These are phyloP conservation scores for Borostomias antarcticus DNA, from an alignment of 2,797 vertebrate species.

Conservation along the genomic window DNA sequence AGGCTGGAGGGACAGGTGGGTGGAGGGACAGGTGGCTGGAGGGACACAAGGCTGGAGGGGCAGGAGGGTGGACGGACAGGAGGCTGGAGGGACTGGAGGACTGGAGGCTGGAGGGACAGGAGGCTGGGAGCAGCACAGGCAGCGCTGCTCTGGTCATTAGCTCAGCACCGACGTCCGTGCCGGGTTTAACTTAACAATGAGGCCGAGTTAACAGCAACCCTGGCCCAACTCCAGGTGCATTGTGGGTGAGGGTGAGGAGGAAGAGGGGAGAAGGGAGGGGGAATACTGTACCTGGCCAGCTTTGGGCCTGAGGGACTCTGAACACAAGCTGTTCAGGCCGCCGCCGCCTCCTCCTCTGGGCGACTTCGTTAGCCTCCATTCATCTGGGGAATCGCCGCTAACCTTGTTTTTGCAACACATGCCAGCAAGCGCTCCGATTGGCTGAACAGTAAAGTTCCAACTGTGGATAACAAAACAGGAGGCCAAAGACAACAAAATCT, in stretches of 20 bases:
- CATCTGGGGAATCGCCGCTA: neutral
- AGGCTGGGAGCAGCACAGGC: constrained; percentile 76
- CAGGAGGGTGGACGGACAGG: constrained; percentile 75
- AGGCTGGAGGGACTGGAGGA: too few species aligned
- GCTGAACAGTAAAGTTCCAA: neutral
- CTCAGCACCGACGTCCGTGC: constrained; percentile 72
- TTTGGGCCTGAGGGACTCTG: constrained; percentile 47
- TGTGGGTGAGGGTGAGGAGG: constrained; percentile 54
- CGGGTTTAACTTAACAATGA: constrained; percentile 82
- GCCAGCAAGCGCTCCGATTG: neutral
- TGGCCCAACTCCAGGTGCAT: constrained; percentile 77
- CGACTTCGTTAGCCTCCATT: neutral
- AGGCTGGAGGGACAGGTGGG: too few species aligned
- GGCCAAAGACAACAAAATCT: constrained; percentile 12
- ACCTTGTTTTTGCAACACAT: neutral
- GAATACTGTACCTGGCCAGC: constrained; percentile 59
- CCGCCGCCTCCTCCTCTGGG: constrained; percentile 24
- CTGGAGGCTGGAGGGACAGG: too few species aligned
- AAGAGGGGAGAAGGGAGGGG: constrained; percentile 30
- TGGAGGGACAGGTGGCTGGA: constrained; percentile 75
- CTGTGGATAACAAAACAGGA: neutral
- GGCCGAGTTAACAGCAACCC: constrained; percentile 78
- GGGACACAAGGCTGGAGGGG: constrained; percentile 74
- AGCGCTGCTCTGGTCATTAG: constrained; percentile 83
- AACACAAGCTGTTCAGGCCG: constrained; percentile 44